Conservation (phyloP, 2,888 invertebrate genomes). For the Lysandra coridon region DNA sequence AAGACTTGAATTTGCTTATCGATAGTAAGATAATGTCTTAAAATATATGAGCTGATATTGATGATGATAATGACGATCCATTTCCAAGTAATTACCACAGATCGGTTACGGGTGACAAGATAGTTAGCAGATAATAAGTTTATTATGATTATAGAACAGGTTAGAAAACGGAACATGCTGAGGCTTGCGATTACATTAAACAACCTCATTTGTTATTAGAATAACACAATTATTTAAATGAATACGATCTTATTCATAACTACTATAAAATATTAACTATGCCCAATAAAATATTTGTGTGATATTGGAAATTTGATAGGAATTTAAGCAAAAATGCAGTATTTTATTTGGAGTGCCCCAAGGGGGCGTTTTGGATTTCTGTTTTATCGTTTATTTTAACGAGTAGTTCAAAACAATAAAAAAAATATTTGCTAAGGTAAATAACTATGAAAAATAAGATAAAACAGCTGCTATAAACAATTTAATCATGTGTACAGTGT, state of each 20-base stretch:
- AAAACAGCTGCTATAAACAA: neutral
- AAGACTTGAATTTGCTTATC: too few relatives aligned
- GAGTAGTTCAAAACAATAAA: neutral
- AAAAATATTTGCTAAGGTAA: neutral
- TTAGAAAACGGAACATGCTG: neutral
- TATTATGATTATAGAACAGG: slow-evolving; percentile 6
- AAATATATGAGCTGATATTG: neutral
- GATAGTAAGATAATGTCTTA: neutral
- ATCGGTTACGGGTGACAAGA: slow-evolving; percentile 13
- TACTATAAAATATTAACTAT: too few relatives aligned
- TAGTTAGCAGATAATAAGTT: slow-evolving; percentile 1
- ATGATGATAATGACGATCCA: neutral
- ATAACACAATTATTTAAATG: neutral
- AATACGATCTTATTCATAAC: neutral
- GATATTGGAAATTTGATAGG: neutral
- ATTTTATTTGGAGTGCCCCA: neutral
- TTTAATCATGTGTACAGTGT: neutral
- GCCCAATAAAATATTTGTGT: neutral
- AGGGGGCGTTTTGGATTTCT: neutral
- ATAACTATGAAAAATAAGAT: neutral
- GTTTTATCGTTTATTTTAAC: neutral
- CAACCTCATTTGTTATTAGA: neutral
- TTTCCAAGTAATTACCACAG: slow-evolving; percentile 2
- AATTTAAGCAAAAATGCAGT: neutral
- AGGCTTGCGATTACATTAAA: neutral